Evolutionary conservation across 1,140 invertebrate genomes (phyloP).

Genomic region (Neuroterus valhalla): DNA sequence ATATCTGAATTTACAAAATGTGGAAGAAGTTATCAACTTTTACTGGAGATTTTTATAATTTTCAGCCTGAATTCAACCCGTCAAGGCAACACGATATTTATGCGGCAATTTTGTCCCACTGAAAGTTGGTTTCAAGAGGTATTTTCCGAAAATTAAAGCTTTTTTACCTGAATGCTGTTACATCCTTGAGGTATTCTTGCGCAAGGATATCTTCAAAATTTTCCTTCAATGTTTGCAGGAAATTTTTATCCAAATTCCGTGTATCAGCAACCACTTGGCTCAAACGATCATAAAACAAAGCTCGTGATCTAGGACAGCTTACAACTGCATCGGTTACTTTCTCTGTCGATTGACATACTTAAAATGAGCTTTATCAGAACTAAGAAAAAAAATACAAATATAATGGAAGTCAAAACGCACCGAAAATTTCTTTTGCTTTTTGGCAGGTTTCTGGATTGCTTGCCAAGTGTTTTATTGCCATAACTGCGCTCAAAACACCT

Average conservation of each 20-base stretch:
- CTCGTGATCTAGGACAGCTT: slow-evolving; percentile 70
- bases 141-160: too few relatives aligned
- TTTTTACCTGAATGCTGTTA: slow-evolving; percentile 33
- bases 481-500: slow-evolving; percentile 72
- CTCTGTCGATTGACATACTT: slow-evolving; percentile 58
- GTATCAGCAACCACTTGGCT: slow-evolving; percentile 76
- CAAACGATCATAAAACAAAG: slow-evolving; percentile 85
- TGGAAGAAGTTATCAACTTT: too few relatives aligned
- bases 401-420: slow-evolving; percentile 50
- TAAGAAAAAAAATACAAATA: slow-evolving; percentile 16
- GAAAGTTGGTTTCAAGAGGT: too few relatives aligned
- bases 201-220: slow-evolving; percentile 79
- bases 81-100: too few relatives aligned
- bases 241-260: slow-evolving; percentile 76
- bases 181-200: slow-evolving; percentile 60
- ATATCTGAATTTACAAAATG: too few relatives aligned
- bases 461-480: slow-evolving; percentile 74
- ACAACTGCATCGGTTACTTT: slow-evolving; percentile 64
- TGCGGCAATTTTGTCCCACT: too few relatives aligned
- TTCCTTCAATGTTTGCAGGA: slow-evolving; percentile 77
- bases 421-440: slow-evolving; percentile 61
- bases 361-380: slow-evolving; percentile 31
- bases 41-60: too few relatives aligned
- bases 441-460: slow-evolving; percentile 55
- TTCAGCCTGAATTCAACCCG: too few relatives aligned